Evolutionary conservation across 2,888 invertebrate species (phyloP), one percentile per base, ranked within the genome.

Genomic region (Ophion ellenae): DNA sequence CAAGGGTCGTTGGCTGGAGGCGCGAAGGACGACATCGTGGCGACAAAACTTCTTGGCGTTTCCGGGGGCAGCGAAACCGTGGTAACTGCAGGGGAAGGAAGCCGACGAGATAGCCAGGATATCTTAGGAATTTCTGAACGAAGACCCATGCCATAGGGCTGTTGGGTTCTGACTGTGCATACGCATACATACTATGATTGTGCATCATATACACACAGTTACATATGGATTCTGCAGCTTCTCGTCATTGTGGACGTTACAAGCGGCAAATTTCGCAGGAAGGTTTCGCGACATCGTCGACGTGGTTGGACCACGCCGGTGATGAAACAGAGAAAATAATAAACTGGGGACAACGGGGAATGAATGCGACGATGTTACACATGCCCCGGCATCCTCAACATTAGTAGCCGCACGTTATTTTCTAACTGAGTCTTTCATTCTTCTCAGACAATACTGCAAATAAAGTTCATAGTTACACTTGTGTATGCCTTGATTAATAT

Each of bases 111-210:
- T 59, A 87, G 81, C 82, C 81, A 59, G 79, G 88, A 87, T 91
- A 90, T 91, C 92, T 92, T 90, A 90, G 91, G 91, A 93, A 93
- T 93, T 92, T 93, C 91, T 91, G 89, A 92, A 91, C 88, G 86
- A 66, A 80, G 73, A 75, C 67, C 64, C 63, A 77, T 47, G 47
- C 82, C 85, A 79, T 80, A 81, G 81, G 67, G 78, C 63, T 70
- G 47, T 81, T 74, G 81, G 73, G 74, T 59, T 76, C 63, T 36
- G 83, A 67, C 59, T 69, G 36, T 74, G 67, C 73, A 79, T 76
- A 79, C 24, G 61, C 57, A 61, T 79, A 69, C 45, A 73, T 53
- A 40, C 14, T 20, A 61, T 67, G 67, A 59, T 59, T 59, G 69
- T 9, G 59, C 20, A 40, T 32, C 57, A 45, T 59, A 32, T 75